Base-by-base conservation (phyloP, 2,888 invertebrate species). In the Macrosoma leucophasiata region DNA sequence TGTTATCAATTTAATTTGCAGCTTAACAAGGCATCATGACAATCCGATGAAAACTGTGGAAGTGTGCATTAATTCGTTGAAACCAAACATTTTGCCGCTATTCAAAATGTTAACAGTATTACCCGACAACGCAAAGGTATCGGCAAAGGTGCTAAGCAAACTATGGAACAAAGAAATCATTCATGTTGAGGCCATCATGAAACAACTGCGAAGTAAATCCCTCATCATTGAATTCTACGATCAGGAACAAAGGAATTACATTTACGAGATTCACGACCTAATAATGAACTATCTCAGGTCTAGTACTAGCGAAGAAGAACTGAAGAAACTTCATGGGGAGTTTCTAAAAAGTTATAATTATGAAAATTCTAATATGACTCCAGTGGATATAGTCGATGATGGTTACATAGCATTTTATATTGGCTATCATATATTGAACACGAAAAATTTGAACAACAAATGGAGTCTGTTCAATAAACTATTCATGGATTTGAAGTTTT, bases 341-440 rank as follows among this genome's bases (percentile, higher is more conserved):
- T 79, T 92, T 15, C 66, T 92, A 3, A 73, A 82, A 9, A 86
- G 85, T 31, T 92, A 91, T 54, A 58, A 75, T 8, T 76, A 76
- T 39, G 67, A 66, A 10, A 86, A 85, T 25, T 55, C 69, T 0
- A 62, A 70, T 4, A 79, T 86, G 47, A 85, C 85, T 0, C 70
- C 82, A 13, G 77, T 87, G 1, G 85, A 88, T 36, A 79, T 92
- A 10, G 87, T 88, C 0, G 85, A 90, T 41, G 92, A 92, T 55
- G 90, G 90, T 27, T 93, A 93, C 54, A 90, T 91, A 50, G 89
- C 88, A 7, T 90, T 87, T 18, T 91, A 90, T 54, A 85, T 92
- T 29, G 92, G 91, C 4, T 88, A 91, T 55, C 92, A 92, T 64
- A 74, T 92, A 36, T 76, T 85, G 36, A 54, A 73, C 14, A 89